Conservation (phyloP, 2,888 invertebrate species). For the Hofmannophila pseudospretella region DNA sequence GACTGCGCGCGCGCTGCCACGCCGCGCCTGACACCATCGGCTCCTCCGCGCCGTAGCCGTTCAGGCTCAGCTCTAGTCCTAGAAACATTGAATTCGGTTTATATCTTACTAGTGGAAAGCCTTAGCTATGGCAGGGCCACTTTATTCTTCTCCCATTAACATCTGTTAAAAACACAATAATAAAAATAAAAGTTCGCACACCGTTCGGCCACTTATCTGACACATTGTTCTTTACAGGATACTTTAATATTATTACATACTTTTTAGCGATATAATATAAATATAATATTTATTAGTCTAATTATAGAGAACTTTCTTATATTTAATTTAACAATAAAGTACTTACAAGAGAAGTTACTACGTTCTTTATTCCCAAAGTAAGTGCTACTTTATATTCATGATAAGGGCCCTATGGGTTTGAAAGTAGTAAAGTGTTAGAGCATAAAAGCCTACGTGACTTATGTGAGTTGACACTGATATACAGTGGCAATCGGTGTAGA, state of each 20-base stretch:
- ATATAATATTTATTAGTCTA: no score
- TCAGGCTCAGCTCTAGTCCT: conserved; percentile 65
- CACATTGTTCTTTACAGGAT: no score
- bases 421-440: conserved; percentile 6
- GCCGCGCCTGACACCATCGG: conserved; percentile 71
- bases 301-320: no score
- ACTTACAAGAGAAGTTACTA: background rate
- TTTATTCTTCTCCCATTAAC: background rate
- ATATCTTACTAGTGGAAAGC: no score
- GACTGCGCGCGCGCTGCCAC: conserved; percentile 61
- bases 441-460: conserved; percentile 9
- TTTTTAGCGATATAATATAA: no score
- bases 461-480: conserved; percentile 10
- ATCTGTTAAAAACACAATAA: background rate
- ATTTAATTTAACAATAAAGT: no score
- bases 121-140: no score
- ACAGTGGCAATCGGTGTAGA: conserved; percentile 5
- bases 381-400: conserved; percentile 11
- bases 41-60: conserved; percentile 59
- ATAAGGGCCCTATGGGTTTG: conserved; percentile 7
- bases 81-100: no score
- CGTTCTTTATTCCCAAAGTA: conserved; percentile 3
- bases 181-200: background rate
- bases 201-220: no score
- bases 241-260: no score